Evolutionary conservation across 2,797 vertebrate species (phyloP), one percentile per base, ranked within the genome.

Genomic region (Trichosurus vulpecula): DNA sequence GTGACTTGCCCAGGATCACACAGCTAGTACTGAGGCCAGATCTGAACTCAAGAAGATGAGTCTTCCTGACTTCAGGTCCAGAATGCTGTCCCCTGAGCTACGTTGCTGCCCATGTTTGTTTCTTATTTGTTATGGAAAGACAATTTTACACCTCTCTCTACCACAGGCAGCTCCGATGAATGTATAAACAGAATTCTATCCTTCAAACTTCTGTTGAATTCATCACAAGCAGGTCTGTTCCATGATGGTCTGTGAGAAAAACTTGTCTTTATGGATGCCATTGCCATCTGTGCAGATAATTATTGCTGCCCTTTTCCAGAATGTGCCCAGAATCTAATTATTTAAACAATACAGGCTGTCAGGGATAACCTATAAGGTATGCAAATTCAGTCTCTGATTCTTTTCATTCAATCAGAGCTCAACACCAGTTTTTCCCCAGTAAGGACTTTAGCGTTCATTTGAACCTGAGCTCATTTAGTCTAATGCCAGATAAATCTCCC

Each of bases 381-480:
- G 94, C 91, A 94, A 95, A 94, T 92, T 92, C 90, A 92, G 89
- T 6, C 41, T 91, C 95, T 81, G 54, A 91, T 74, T 94, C 90
- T 31, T 92, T 97, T 91, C 81, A 93, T 90, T 94, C 94, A 94
- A 95, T 97, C 58, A 92, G 91, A 56, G 52, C 61, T 95, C 95
- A 95, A 74, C 25, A 41, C 30, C 58, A 91, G 35, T 92, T 95
- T 96, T 97, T 90, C 91, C 94, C 52, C 74, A 95, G 52, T 91
- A 93, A 95, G 90, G 90, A 95, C 91, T 93, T 94, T 52, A 94
- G 91, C 25, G 27, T 74, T 74, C 61, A 74, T 74, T 41, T 61
- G 16, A 74, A 57, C 52, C 61, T 52, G 6, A 93, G 92, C 91
- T 89, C 31, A 93, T 94, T 93, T 30, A 81, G 95, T 96, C 92